Base-by-base conservation (phyloP, 2,888 invertebrate species). In the Uropetala carovei region DNA sequence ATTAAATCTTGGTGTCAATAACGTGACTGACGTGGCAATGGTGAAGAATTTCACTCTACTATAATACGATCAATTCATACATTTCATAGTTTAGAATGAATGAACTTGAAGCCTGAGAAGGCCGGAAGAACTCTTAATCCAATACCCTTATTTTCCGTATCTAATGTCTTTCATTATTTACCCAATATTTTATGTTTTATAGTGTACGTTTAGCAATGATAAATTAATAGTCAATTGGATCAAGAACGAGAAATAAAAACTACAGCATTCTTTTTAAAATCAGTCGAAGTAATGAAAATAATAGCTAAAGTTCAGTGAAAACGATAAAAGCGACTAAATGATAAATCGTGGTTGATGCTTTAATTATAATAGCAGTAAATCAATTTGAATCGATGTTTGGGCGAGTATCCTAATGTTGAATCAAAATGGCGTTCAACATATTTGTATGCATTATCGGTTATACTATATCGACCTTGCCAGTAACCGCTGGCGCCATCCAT, bases 401-500 rank as follows among this genome's bases (percentile, higher is more conserved):
- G n/a, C 4, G n/a, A 64, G 43, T 43, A 43, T 43, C 43, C 43
- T 9, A 18, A 43, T 5, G 2, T 58, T 60, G 89, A 89, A 64
- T 30, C 89, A 89, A 89, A n/a, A 89, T 89, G 89, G 89, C 89
- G 83, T 60, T 43, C 43, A 57, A 13, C 0, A n/a, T 57, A n/a
- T 43, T 43, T 43, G 43, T 43, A 43, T 56, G 18, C 56, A 83
- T 57, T 83, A 16, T 13, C 4, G 30, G 27, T 60, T 14, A 0
- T 68, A n/a, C 68, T 75, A 22, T 75, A 75, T 68, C 43, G 64
- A 43, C 89, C 43, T 68, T 64, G 64, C 64, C 18, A 43, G 89
- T 60, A 64, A 60, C 58, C 86, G 86, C 59, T 81, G 82, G 92
- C 82, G 92, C 92, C 92, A 92, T 92, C 92, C 84, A 92, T 92